Base-by-base conservation (phyloP, 2,113 vertebrate species). In the Oryzias curvinotus region DNA sequence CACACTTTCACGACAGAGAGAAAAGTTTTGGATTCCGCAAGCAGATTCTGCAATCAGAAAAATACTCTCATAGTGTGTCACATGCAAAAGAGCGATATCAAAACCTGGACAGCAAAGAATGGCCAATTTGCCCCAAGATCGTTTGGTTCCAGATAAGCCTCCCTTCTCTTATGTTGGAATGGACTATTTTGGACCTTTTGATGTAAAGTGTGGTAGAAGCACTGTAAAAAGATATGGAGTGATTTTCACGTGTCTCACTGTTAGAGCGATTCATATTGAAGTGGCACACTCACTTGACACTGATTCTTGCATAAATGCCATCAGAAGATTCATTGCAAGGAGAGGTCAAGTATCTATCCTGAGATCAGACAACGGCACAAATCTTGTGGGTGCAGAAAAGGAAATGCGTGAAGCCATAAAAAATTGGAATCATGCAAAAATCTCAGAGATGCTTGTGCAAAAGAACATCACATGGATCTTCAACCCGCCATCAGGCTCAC, bases 31-130 rank as follows among this genome's bases (percentile, higher is more conserved):
- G n/a, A n/a, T n/a, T n/a, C n/a, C n/a, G n/a, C n/a, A n/a, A n/a
- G n/a, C n/a, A n/a, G n/a, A n/a, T n/a, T n/a, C n/a, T n/a, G n/a
- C n/a, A n/a, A n/a, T n/a, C n/a, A n/a, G n/a, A n/a, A n/a, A n/a
- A n/a, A n/a, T n/a, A n/a, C n/a, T n/a, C n/a, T n/a, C n/a, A n/a
- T n/a, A n/a, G n/a, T n/a, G n/a, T n/a, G n/a, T n/a, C n/a, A n/a
- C n/a, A n/a, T n/a, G n/a, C n/a, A n/a, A n/a, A n/a, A n/a, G n/a
- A n/a, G n/a, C n/a, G n/a, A n/a, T n/a, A n/a, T 7, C 57, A 48
- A 59, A 47, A 30, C 45, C 17, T 30, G 45, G 57, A 28, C 44
- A 60, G n/a, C n/a, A n/a, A n/a, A n/a, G n/a, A n/a, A n/a, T n/a
- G n/a, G n/a, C n/a, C n/a, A n/a, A n/a, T n/a, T n/a, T n/a, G n/a